Evolutionary conservation across 2,113 vertebrate species (phyloP).

Genomic region (Stegostoma tigrinum): DNA sequence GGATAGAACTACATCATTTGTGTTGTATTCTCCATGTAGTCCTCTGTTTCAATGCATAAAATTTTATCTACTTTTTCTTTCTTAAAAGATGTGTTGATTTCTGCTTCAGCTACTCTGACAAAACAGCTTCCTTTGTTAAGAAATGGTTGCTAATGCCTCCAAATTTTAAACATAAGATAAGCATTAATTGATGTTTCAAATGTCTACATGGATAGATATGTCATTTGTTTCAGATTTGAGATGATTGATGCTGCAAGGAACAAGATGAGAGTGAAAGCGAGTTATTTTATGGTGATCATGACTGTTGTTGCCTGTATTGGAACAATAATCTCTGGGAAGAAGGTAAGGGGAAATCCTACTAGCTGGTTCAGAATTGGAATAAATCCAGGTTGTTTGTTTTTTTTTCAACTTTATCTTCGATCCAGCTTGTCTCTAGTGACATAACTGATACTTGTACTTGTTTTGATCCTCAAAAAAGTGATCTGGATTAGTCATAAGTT

Average conservation of each 20-base stretch:
- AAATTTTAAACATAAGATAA: background rate
- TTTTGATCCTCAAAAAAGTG: background rate
- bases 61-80: background rate
- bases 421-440: background rate
- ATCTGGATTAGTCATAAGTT: background rate
- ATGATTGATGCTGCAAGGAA: slow-evolving; percentile 73
- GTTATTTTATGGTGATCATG: slow-evolving; percentile 71
- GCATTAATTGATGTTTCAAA: background rate
- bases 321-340: slow-evolving; percentile 71
- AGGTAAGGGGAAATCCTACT: slow-evolving; percentile 56
- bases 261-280: slow-evolving; percentile 67
- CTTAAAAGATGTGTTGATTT: background rate
- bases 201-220: background rate
- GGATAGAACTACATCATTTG: background rate
- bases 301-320: slow-evolving; percentile 65
- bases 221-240: slow-evolving; percentile 61
- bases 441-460: background rate
- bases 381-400: background rate
- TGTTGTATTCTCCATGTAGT: background rate
- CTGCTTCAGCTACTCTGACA: background rate
- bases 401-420: background rate
- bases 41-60: background rate
- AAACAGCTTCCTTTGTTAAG: background rate
- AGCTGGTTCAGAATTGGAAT: background rate
- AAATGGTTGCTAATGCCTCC: background rate